Evolutionary conservation across 2,888 invertebrate genomes (phyloP), one percentile per base, ranked within the genome.

Genomic region (Protophormia terraenovae): DNA sequence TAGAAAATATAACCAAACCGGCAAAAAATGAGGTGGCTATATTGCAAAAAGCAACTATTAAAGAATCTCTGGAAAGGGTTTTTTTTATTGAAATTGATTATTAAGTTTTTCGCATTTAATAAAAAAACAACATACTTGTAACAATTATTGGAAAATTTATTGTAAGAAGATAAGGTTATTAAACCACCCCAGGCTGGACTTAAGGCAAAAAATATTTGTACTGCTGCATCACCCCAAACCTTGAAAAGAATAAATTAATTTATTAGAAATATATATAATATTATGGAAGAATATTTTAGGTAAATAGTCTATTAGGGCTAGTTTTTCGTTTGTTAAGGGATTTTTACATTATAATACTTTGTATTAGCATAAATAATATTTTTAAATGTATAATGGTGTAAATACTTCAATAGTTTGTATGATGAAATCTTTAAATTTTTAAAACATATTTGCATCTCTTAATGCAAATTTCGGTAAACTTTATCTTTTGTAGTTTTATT

Each of bases 171-270:
- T 76, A 97, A 94, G 0, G 97, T 97, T 73, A 97, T 97, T 14
- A 97, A 94, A 47, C 97, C 97, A 69, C 97, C 97, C 96, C 97
- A 97, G 71, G 97, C 96, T 3, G 96, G 96, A 89, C 97, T 96
- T 27, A 97, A 93, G 0, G 97, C 97, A 91, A 97, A 97, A 93
- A 97, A 97, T 89, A 97, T 97, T 92, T 97, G 97, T 24, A 97
- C 96, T 0, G 96, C 96, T 0, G 97, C 96, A 90, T 97, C 96
- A 60, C 96, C 96, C 96, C 96, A 96, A 14, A 96, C 96, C 95
- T 95, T 45, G 4, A 38, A 27, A 19, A 8, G 24, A 45, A 75
- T 45, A 62, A 19, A n/a, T 8, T 0, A 19, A 32, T 27, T 22
- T 10, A 24, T n/a, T 3, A n/a, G n/a, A n/a, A n/a, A n/a, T n/a